Base-by-base conservation (phyloP, 2,888 invertebrate species). In the Pharmacophagus antenor region DNA sequence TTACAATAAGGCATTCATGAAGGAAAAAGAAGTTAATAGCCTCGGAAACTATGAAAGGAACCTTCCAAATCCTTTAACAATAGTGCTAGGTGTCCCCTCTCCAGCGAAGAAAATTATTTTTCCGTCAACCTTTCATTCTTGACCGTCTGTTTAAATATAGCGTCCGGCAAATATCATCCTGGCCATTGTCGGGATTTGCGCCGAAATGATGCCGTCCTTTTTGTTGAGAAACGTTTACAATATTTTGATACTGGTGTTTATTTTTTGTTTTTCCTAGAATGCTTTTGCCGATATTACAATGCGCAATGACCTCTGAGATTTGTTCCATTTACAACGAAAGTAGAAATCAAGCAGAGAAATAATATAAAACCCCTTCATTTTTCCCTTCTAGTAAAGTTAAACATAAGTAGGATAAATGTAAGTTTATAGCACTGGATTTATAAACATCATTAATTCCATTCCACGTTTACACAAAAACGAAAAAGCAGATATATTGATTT, bases 11-110 rank as follows among this genome's bases (percentile, higher is more conserved):
- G 25, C 65, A 61, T 65, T 69, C 64, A 68, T 62, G 58, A 49
- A 52, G 58, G 58, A 65, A 67, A 68, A 69, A 65, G 70, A 67
- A 71, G 67, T 70, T 81, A 84, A 85, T 80, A 80, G 76, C 76
- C 69, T 70, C 70, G 68, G 72, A 74, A 73, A 72, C 63, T 65
- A 68, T 71, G 73, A 75, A 74, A 71, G 72, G 73, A 73, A 70
- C 70, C 74, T 81, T 82, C 80, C 72, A 84, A 85, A 85, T 84
- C 84, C 82, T 79, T 80, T 76, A 76, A 88, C 85, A 90, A 90
- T 85, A 79, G 86, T 82, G 78, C 69, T 75, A 79, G 77, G 78
- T 79, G 81, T 77, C 81, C 78, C 77, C 76, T 70, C 71, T 46
- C 63, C 66, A 17, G 68, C 70, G 74, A 76, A 75, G 82, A 85